A percentile compares a stretch with the other conserved stretches of the same genome.
These are phyloP conservation scores for Copsychus sechellarum DNA, from an alignment of 2,113 vertebrate genomes.

Conservation along the genomic window DNA sequence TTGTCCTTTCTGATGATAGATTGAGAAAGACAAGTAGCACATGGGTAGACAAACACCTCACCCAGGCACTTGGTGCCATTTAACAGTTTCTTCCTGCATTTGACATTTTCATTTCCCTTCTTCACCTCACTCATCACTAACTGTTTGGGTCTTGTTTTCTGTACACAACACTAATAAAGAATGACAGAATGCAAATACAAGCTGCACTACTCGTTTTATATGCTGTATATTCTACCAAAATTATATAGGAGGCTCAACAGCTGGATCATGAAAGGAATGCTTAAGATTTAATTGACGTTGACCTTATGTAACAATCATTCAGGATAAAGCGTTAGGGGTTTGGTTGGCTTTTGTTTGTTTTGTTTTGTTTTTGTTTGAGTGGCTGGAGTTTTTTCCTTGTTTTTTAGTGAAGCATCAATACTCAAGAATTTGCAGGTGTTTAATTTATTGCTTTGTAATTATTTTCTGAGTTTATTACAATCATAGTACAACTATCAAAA, in stretches of 20 bases:
- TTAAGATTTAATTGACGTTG: constrained; percentile 54
- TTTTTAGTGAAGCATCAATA: background rate
- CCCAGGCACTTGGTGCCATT: constrained; percentile 86
- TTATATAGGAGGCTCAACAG: constrained; percentile 3
- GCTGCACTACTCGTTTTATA: constrained; percentile 59
- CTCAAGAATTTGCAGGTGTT: background rate
- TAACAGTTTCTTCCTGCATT: constrained; percentile 78
- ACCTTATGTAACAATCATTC: background rate
- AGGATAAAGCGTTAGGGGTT: background rate
- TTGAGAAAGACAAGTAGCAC: constrained; percentile 85
- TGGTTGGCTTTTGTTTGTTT: background rate
- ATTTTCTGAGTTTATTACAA: background rate
- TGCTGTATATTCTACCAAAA: constrained; percentile 40
- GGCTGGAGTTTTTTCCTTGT: background rate
- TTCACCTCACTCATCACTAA: constrained; percentile 76
- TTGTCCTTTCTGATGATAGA: constrained; percentile 83
- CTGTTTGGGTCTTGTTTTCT: constrained; percentile 72
- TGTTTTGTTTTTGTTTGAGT: background rate
- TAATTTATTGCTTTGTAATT: background rate
- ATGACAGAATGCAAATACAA: constrained; percentile 71
- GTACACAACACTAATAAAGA: constrained; percentile 68
- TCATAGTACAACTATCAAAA: background rate
- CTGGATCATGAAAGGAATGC: constrained; percentile 15
- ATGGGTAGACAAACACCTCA: constrained; percentile 83
- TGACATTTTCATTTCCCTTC: constrained; percentile 86